Evolutionary conservation across 1,140 invertebrate genomes (phyloP), one percentile per base, ranked within the genome.

Genomic region (Aphaenogaster floridana): DNA sequence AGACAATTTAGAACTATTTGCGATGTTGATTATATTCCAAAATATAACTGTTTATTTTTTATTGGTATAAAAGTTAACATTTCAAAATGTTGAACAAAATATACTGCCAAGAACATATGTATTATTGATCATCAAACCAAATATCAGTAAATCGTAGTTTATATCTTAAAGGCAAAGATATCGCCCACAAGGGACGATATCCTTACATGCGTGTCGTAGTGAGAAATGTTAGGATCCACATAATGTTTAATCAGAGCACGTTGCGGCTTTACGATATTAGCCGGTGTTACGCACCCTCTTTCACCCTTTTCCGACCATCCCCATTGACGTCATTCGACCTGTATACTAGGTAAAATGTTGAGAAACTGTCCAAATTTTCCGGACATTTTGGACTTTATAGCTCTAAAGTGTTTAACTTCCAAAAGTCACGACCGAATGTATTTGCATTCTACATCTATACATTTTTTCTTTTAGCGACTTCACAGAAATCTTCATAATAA

Each of bases 161-260:
- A 28, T 45, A 69, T 21, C 17, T 34, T 42, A 21, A 78, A 28
- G 15, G 21, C 13, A 39, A 50, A 8, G 15, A 15, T 21, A n/a
- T 54, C 7, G 6, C 34, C 9, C n/a, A 39, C 9, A 57, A 54
- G 17, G 52, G 7, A 78, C 7, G 2, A 45, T 45, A 15, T 63
- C 2, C 3, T 9, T 34, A 59, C 7, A 48, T 15, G 36, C 15
- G 4, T 15, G 34, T 57, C 77, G 61, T 81, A 84, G 90, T 87
- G 92, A 92, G 93, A 92, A 93, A 93, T 92, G 88, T 92, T 92
- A 86, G 90, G 92, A 93, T 89, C 91, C 92, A 90, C 93, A 93
- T 95, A 95, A 95, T 94, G 94, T 95, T 95, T 95, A 95, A 95
- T 95, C 94, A 94, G 93, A 94, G 93, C 94, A 95, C 94, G 94